Evolutionary conservation across 2,113 vertebrate species (phyloP), one percentile per base, ranked within the genome.

Genomic region (Scopus umbretta): DNA sequence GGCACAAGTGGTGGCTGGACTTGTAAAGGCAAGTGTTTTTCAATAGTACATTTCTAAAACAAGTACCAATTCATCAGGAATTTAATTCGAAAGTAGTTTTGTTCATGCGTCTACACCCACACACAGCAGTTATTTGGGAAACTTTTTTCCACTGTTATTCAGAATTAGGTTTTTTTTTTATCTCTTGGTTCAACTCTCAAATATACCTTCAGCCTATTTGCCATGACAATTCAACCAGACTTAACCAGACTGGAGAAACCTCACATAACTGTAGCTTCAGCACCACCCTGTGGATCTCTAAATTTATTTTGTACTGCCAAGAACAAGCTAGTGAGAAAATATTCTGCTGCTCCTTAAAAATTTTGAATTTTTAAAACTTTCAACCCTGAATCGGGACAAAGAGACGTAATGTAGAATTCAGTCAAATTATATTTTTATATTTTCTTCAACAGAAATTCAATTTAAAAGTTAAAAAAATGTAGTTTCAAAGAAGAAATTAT

Each of bases 221-320:
- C 16, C 2, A 2, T 38, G 40, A 61, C 30, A 78, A 34, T 11
- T 92, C 71, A 86, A 75, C 6, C 15, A 83, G 53, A 55, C 21
- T 40, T 55, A 30, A 83, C 21, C 52, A 61, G 36, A 90, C n/a
- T 12, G 12, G 40, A 67, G 43, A 81, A 73, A 53, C n/a, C 7
- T 72, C 27, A 76, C 79, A 42, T n/a, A 81, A 75, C 38, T 66
- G 91, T 53, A 91, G 36, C 78, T 94, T 92, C 84, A 96, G 94
- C 95, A 95, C 96, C 96, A 97, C 95, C 96, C 0, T 94, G 97
- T 97, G 96, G 96, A 87, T 87, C 56, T 61, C 8, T 4, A 2
- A 16, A 45, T 79, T 86, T 88, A 61, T 75, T 68, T 26, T 49
- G 49, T 55, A 61, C 16, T 86, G 47, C 7, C 16, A 75, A 67